Base-by-base conservation (phyloP, 2,888 invertebrate genomes). In the Papilio gigon region DNA sequence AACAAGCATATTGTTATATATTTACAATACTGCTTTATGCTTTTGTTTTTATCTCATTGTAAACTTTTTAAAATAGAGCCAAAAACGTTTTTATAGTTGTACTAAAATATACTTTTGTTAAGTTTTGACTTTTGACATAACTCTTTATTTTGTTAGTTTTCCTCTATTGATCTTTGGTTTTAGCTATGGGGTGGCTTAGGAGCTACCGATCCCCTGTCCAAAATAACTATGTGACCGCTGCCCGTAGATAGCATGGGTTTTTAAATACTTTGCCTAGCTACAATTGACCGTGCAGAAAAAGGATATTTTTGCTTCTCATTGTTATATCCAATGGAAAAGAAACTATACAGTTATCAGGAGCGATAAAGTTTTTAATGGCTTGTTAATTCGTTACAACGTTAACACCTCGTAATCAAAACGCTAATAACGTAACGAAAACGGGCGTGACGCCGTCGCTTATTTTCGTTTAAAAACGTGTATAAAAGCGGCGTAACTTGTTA, bases 381-480 rank as follows among this genome's bases (percentile, higher is more conserved):
- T 85, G 84, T 90, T 90, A 88, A 89, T 90, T 88, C 85, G 83
- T 83, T 81, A 77, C 82, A 84, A 83, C 84, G 85, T 83, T 85
- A 87, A 85, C 86, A 86, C 85, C 78, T 81, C 87, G 85, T 90
- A 90, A 92, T 91, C 90, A 89, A 86, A 85, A 89, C 84, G 83
- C 79, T 82, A 85, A 87, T 89, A 87, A 80, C 76, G 76, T 82
- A 89, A 91, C 89, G 88, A 90, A 90, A 88, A 85, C 82, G 84
- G 83, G 78, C 90, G 87, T 86, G 89, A 85, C 88, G 89, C 85
- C 84, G 82, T 77, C 81, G 86, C 85, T 88, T 89, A 87, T 87
- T 88, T 88, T 85, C 84, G 76, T 84, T 87, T 87, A 85, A 89
- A 87, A 85, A 85, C 84, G 81, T 78, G 80, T 86, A 88, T 89